phyloP scores from a whole-genome alignment of 23 tunicate genomes.

The Pegea sp. region DNA sequence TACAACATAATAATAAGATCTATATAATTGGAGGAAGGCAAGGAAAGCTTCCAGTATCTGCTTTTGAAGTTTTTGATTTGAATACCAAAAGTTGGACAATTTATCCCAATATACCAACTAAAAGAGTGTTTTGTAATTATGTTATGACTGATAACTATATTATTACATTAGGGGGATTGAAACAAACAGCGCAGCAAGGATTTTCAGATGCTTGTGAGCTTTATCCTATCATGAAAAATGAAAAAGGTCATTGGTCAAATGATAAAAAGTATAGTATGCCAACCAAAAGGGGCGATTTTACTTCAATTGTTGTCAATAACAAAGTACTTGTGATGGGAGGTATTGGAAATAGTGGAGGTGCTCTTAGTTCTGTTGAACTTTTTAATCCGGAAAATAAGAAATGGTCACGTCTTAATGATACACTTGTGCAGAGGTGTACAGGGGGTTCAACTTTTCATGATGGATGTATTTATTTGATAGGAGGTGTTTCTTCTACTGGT shows the following conservation, averaged over 20 bases:
- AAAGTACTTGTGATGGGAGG: conserved; percentile 68
- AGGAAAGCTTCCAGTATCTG: conserved; percentile 71
- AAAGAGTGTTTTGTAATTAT: conserved; percentile 57
- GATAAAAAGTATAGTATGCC: conserved; percentile 60
- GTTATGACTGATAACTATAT: conserved; percentile 62
- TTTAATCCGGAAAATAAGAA: conserved; percentile 68
- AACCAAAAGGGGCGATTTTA: conserved; percentile 76
- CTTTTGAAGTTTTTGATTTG: conserved; percentile 64
- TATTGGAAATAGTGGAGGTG: conserved; percentile 65
- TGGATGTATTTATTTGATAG: conserved; percentile 47
- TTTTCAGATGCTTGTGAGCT: conserved; percentile 83
- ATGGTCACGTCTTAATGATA: conserved; percentile 68
- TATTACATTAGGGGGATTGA: conserved; percentile 51
- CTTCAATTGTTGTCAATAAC: conserved; percentile 12
- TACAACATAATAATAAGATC: conserved; percentile 31
- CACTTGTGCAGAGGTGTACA: conserved; percentile 36
- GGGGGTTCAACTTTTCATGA: conserved; percentile 8
- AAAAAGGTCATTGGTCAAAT: conserved; percentile 57
- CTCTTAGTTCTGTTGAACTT: conserved; percentile 37
- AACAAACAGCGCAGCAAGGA: conserved; percentile 46
- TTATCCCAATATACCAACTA: conserved; percentile 43
- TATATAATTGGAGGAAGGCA: conserved; percentile 68
- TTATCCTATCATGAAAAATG: conserved; percentile 22
- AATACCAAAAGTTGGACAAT: conserved; percentile 26
- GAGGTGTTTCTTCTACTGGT: conserved; percentile 49